phyloP scores from a whole-genome alignment of 2,888 invertebrate species.

The Syritta pipiens region DNA sequence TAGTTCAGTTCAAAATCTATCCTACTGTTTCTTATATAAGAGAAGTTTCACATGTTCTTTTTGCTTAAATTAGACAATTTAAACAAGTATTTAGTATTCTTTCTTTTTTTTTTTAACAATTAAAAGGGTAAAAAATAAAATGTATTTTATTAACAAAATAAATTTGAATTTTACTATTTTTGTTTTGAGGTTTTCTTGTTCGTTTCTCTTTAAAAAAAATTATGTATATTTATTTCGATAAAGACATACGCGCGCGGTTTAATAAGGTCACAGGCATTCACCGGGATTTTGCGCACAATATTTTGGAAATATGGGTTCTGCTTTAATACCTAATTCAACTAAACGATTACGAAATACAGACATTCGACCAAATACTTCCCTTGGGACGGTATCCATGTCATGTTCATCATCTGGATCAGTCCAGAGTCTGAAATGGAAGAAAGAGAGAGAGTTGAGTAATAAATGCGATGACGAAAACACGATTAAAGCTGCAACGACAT shows the following conservation, averaged over 20 bases:
- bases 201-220: background rate
- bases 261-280: constrained; percentile 79
- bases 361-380: constrained; percentile 78
- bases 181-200: constrained; percentile 10
- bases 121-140: constrained; percentile 3
- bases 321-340: constrained; percentile 78
- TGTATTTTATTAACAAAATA: background rate
- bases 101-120: background rate
- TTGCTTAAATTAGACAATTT: no score
- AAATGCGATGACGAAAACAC: background rate
- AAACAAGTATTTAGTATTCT: constrained; percentile 20
- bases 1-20: constrained; percentile 14
- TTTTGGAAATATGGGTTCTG: constrained; percentile 79
- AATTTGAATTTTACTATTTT: constrained; percentile 43
- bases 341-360: constrained; percentile 79
- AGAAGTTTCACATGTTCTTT: no score
- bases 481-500: no score
- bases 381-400: constrained; percentile 77
- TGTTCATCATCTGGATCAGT: constrained; percentile 78
- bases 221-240: constrained; percentile 1
- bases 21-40: constrained; percentile 8
- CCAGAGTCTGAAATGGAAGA: constrained; percentile 74
- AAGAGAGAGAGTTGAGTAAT: background rate
- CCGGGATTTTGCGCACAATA: constrained; percentile 80
- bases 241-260: constrained; percentile 24